These are phyloP conservation scores for Drosophila eugracilis DNA, from an alignment of 1,140 invertebrate genomes.

Conservation along the genomic window DNA sequence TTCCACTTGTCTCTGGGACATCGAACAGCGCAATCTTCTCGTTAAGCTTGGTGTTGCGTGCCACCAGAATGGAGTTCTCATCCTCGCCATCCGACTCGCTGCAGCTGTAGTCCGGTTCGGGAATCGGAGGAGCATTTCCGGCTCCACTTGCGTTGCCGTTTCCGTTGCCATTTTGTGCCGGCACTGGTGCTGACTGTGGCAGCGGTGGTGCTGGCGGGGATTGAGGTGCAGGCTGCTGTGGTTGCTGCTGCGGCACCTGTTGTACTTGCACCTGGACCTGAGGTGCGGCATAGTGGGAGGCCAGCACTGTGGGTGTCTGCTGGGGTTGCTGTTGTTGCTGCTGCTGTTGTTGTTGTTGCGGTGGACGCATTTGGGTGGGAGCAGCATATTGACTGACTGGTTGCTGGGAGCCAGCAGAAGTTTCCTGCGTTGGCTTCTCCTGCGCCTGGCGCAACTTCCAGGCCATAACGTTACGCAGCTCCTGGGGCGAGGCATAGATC, in stretches of 20 bases:
- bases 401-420: conserved; percentile 83
- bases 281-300: conserved; percentile 69
- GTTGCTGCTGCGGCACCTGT: conserved; percentile 19
- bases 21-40: conserved; percentile 83
- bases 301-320: conserved; percentile 79
- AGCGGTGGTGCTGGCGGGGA: conserved; percentile 55
- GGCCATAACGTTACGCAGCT: conserved; percentile 92
- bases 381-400: conserved; percentile 50
- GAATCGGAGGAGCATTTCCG: conserved; percentile 90
- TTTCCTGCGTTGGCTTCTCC: conserved; percentile 56
- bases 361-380: conserved; percentile 90
- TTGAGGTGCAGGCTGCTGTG: conserved; percentile 42
- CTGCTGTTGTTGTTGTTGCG: conserved; percentile 92
- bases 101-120: conserved; percentile 95
- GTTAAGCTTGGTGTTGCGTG: conserved; percentile 80
- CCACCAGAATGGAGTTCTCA: conserved; percentile 85
- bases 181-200: conserved; percentile 90
- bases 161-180: conserved; percentile 85
- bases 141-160: conserved; percentile 74
- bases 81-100: conserved; percentile 90
- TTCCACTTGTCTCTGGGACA: conserved; percentile 87
- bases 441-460: conserved; percentile 85
- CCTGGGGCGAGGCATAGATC: conserved; percentile 94
- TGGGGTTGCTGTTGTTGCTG: conserved; percentile 91
- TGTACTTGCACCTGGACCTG: conserved; percentile 56